Percentiles rank a stretch among this genome's conserved stretches.
Evolutionary conservation across 2,888 invertebrate species (phyloP).

Genomic region (Psylliodes chrysocephalus): DNA sequence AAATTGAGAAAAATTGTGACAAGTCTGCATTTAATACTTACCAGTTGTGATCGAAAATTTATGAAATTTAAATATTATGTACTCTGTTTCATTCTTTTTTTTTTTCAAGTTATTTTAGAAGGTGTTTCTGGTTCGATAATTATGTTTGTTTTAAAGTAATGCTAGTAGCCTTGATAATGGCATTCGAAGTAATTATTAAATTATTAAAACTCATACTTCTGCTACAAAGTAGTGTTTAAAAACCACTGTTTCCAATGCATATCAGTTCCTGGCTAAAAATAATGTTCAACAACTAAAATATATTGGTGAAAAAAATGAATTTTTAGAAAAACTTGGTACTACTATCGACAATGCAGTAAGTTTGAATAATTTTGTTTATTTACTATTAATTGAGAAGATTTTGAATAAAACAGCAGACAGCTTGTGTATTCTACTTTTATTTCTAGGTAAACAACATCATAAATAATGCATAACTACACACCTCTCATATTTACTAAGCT

Average conservation of each 20-base stretch:
- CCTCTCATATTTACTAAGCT: constrained; percentile 55
- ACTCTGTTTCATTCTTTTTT: too few relatives aligned
- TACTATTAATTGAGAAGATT: too few relatives aligned
- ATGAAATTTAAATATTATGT: background rate
- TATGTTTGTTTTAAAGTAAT: background rate
- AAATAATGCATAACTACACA: background rate
- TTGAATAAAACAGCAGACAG: background rate
- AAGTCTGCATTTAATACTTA: background rate
- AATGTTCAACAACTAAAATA: too few relatives aligned
- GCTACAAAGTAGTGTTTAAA: too few relatives aligned
- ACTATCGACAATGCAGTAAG: too few relatives aligned
- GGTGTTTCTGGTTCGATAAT: background rate
- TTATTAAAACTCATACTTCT: too few relatives aligned
- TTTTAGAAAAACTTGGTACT: too few relatives aligned
- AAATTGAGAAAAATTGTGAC: background rate
- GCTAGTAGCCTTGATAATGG: background rate
- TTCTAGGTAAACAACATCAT: background rate
- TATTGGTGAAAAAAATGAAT: too few relatives aligned
- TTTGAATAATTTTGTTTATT: too few relatives aligned
- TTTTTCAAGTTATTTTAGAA: too few relatives aligned
- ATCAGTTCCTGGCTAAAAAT: too few relatives aligned
- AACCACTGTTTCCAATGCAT: too few relatives aligned
- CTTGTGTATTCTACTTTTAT: background rate
- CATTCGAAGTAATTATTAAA: background rate
- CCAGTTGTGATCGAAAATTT: background rate